A percentile compares a stretch with the other conserved stretches of the same genome.
These are phyloP conservation scores for Pterostichus niger DNA, from an alignment of 2,888 invertebrate species.

Conservation along the genomic window DNA sequence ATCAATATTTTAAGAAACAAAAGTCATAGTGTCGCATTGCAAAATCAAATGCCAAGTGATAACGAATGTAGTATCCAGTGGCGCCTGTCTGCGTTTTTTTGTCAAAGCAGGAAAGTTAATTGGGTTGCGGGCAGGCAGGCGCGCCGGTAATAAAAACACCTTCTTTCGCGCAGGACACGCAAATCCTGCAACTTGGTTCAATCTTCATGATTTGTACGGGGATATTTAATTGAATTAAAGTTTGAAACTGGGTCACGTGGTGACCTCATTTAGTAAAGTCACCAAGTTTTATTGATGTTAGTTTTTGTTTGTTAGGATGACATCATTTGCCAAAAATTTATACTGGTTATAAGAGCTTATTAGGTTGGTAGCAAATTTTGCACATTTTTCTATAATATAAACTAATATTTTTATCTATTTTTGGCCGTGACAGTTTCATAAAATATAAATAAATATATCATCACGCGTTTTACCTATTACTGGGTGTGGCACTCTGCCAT, in stretches of 20 bases:
- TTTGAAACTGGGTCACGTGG: slow-evolving; percentile 53
- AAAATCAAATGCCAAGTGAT: too few relatives aligned
- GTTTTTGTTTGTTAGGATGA: background rate
- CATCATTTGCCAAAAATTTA: slow-evolving; percentile 35
- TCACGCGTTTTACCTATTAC: too few relatives aligned
- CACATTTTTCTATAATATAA: too few relatives aligned
- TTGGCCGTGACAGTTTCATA: too few relatives aligned
- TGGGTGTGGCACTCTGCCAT: too few relatives aligned
- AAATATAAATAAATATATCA: too few relatives aligned
- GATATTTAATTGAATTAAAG: slow-evolving; percentile 55
- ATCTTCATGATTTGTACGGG: background rate
- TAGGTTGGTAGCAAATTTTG: too few relatives aligned
- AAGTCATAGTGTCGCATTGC: background rate
- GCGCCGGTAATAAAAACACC: slow-evolving; percentile 3
- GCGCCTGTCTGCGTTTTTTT: slow-evolving; percentile 19
- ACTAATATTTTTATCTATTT: too few relatives aligned
- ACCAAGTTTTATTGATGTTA: slow-evolving; percentile 18
- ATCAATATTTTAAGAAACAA: background rate
- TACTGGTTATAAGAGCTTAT: too few relatives aligned
- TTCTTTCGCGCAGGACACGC: slow-evolving; percentile 17
- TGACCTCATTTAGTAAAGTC: slow-evolving; percentile 16
- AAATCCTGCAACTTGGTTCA: slow-evolving; percentile 14
- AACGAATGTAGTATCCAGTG: too few relatives aligned
- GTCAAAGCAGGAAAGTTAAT: slow-evolving; percentile 23
- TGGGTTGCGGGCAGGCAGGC: slow-evolving; percentile 38